Conservation (phyloP, 2,797 vertebrate species). For the Coccyzus lansbergi region DNA sequence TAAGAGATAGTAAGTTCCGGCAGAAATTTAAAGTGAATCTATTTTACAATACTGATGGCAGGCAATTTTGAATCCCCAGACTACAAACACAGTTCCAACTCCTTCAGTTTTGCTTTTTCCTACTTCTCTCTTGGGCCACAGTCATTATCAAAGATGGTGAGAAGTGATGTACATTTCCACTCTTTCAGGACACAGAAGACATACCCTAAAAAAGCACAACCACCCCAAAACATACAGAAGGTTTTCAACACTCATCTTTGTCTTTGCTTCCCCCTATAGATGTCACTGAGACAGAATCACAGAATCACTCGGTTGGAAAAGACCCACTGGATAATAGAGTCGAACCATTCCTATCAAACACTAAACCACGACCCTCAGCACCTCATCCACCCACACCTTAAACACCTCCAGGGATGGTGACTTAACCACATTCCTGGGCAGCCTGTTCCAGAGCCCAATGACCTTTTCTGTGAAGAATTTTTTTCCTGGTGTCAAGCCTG, state of each 20-base stretch:
- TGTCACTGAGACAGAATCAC: background rate
- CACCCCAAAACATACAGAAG: background rate
- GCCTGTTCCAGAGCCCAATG: no score
- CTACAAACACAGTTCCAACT: background rate
- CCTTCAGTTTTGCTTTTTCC: background rate
- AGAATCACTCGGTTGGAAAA: no score
- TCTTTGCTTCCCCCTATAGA: background rate
- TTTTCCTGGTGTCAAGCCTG: no score
- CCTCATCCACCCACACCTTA: no score
- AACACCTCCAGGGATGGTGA: no score
- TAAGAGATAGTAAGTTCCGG: background rate
- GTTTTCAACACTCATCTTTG: background rate
- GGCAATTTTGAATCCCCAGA: background rate
- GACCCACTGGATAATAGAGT: no score
- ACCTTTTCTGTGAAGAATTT: no score
- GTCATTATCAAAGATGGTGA: background rate
- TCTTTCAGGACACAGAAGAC: background rate
- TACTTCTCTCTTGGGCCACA: background rate
- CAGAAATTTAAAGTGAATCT: background rate
- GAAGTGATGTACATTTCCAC: background rate
- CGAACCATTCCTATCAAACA: no score
- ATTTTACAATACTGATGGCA: background rate
- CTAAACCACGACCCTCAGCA: no score
- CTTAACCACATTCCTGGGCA: no score
- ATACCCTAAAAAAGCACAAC: background rate